Evolutionary conservation across 2,113 vertebrate species (phyloP), one percentile per base, ranked within the genome.

Genomic region (Bufo gargarizans): DNA sequence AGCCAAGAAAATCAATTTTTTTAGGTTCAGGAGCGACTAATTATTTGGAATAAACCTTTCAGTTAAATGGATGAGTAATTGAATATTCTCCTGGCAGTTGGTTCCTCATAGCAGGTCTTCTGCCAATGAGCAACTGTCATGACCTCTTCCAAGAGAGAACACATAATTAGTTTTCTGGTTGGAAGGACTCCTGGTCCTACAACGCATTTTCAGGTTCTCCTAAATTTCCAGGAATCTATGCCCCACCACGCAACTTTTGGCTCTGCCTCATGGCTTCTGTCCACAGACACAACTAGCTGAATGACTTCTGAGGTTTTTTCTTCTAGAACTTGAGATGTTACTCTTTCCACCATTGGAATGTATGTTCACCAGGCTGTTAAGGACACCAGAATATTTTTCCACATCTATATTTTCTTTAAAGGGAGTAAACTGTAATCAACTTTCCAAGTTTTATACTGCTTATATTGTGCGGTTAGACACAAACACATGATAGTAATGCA

Each of bases 161-260:
- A 63, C 6, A 49, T 63, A 43, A 65, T n/a, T 61, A 16, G 56
- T 63, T 67, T 83, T n/a, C 45, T 33, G 2, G 10, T 80, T 80
- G 77, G 85, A 87, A 56, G 77, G 5, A 87, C 77, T 87, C 77
- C 79, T 43, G 55, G 69, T 88, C 65, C 55, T 61, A n/a, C 17
- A 14, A 61, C 20, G 13, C 58, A 1, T 10, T 50, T 71, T 47
- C 69, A 61, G 50, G 55, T 61, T 77, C 47, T 88, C 47, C 43
- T 50, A 13, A 20, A 7, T 59, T 88, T 88, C 86, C 80, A 88
- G 72, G 86, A 74, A 72, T 58, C 45, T 74, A 13, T 19, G 10
- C 5, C 55, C 67, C 7, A 58, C 78, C 67, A 45, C 7, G 61
- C 69, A n/a, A 45, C 4, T 49, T n/a, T 16, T 87, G 86, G 86